These are phyloP conservation scores for Nemurella pictetii DNA, from an alignment of 2,888 invertebrate genomes.

Conservation along the genomic window DNA sequence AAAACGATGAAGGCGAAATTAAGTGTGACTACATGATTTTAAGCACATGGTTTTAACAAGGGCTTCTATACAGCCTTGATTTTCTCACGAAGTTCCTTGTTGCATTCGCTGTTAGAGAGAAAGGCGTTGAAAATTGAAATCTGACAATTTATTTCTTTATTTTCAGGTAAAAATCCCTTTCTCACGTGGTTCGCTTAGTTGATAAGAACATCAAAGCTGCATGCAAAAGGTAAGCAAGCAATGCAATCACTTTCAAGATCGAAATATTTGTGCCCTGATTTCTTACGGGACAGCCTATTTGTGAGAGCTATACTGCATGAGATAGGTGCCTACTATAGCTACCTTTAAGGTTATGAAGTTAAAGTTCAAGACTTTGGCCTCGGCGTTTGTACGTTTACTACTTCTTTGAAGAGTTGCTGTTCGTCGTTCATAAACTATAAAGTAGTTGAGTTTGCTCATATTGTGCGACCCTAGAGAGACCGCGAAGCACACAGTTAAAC, in stretches of 20 bases:
- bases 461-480: not conserved
- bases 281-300: too few relatives aligned
- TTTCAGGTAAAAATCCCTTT: not conserved
- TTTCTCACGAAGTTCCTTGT: too few relatives aligned
- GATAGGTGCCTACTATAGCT: not conserved
- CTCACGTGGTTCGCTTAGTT: not conserved
- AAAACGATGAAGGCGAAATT: too few relatives aligned
- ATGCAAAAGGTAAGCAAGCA: not conserved
- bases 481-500: not conserved
- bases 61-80: too few relatives aligned
- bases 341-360: not conserved
- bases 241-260: not conserved
- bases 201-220: not conserved
- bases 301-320: not conserved
- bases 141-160: not conserved
- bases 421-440: conserved; percentile 9
- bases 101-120: too few relatives aligned
- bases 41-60: too few relatives aligned
- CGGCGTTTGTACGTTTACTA: not conserved
- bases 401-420: not conserved
- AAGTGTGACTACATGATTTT: too few relatives aligned
- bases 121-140: too few relatives aligned
- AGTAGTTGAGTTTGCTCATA: conserved; percentile 20
- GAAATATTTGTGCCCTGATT: too few relatives aligned
- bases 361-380: not conserved